Conservation (phyloP, 1,140 invertebrate genomes). For the Drosophila teissieri region DNA sequence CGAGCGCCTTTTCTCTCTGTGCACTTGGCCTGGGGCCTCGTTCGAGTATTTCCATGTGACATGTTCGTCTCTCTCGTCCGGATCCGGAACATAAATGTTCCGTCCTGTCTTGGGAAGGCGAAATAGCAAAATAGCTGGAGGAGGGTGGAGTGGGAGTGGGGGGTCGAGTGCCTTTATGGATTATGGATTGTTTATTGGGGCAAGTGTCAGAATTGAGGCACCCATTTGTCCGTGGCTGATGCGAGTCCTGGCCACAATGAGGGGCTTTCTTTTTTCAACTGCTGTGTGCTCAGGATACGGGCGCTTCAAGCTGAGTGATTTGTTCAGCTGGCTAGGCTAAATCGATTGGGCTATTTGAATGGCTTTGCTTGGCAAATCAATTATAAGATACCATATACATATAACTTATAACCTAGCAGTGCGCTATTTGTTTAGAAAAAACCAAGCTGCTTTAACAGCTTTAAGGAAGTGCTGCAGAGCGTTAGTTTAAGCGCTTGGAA, state of each 20-base stretch:
- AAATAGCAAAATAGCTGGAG: background rate
- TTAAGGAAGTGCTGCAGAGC: background rate
- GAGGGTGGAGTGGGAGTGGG: background rate
- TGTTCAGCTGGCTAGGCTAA: too few species aligned
- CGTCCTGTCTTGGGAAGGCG: slow-evolving; percentile 4
- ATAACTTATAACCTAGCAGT: background rate
- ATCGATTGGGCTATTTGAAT: too few species aligned
- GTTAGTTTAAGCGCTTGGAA: slow-evolving; percentile 1
- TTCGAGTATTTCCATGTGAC: slow-evolving; percentile 15
- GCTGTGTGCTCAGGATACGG: background rate
- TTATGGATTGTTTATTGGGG: slow-evolving; percentile 20
- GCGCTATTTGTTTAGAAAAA: too few species aligned
- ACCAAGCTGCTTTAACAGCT: background rate
- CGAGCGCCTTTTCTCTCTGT: background rate
- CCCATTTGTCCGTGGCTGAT: slow-evolving; percentile 5
- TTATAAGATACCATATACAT: too few species aligned
- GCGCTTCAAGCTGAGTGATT: background rate
- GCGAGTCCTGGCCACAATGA: background rate
- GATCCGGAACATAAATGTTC: slow-evolving; percentile 9
- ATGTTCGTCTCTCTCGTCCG: slow-evolving; percentile 17
- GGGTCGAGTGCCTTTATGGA: slow-evolving; percentile 15
- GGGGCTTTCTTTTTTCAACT: background rate
- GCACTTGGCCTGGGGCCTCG: background rate
- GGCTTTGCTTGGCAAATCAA: too few species aligned
- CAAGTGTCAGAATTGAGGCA: slow-evolving; percentile 8